Base-by-base conservation (phyloP, 2,888 invertebrate species). In the Mycalesis mineus region DNA sequence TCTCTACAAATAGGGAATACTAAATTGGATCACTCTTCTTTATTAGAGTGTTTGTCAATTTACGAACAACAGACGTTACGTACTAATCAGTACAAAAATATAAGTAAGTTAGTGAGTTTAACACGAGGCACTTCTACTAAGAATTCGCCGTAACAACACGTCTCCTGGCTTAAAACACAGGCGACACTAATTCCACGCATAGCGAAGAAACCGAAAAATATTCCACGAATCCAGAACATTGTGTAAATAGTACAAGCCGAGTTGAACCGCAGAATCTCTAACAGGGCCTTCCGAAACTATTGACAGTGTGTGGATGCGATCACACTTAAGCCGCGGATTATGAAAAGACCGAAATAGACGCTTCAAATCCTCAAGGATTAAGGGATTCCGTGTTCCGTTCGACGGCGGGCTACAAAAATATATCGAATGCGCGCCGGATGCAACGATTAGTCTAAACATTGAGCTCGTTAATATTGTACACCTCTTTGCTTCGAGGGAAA, bases 291-390 rank as follows among this genome's bases (percentile, higher is more conserved):
- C 86, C 79, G 75, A 86, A 89, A 89, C 89, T 89, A 89, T 89
- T 88, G 89, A 89, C 89, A 88, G 88, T 84, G 87, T 88, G 88
- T 88, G 89, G 89, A 87, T 85, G 85, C 88, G 86, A 89, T 89
- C 89, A 87, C 79, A 80, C 84, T 84, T 89, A 89, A 89, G 85
- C 88, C 75, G 54, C 75, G 88, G 88, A 88, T 89, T 89, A 88
- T 87, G 86, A 88, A 81, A 82, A 84, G 87, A 88, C 89, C 88
- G 81, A 89, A 89, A 89, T 89, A 89, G 89, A 88, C 84, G 88
- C 82, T 82, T 87, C 80, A 82, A 87, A 89, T 88, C 85, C 89
- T 76, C 73, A 63, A 74, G 89, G 89, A 88, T 89, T 89, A 89
- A 86, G 82, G 83, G 88, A 88, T 89, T 77, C 78, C 70, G 79